Base-by-base conservation (phyloP, 2,888 invertebrate genomes). In the Myopa tessellatipennis region DNA sequence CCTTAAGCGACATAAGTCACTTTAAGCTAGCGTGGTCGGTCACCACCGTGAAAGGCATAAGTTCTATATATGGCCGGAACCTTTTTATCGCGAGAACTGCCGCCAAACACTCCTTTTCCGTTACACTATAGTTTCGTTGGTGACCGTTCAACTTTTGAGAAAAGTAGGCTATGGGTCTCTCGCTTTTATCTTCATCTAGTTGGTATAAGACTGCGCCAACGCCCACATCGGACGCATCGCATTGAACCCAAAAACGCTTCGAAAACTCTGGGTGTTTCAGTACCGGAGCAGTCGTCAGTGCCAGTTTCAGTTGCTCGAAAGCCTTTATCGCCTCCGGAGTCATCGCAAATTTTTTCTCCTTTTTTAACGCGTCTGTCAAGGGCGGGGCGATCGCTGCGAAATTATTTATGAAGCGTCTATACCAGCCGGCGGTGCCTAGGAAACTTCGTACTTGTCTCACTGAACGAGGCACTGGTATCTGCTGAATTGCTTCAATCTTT, bases 391-490 rank as follows among this genome's bases (percentile, higher is more conserved):
- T 5, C 8, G 18, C 18, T 6, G 77, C 52, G 71, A 75, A 79
- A 34, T 77, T 75, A 8, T 72, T 73, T 4, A 77, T 52, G 40
- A 81, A 81, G 12, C 80, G 67, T 1, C 80, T 34, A 61, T 80
- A 80, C 78, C 81, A 82, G 6, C 82, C 80, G 1, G 79, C 75
- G 78, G 80, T 81, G 16, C 81, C 81, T 6, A 82, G 60, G 52
- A 83, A 81, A 4, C 80, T 38, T 26, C 26, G 26, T 2, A 26
- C 26, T 26, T 26, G 26, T 26, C 26, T 26, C 2, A 26, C 26
- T 2, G 10, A 79, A 45, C 5, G 14, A n/a, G 58, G n/a, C 10
- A 12, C 6, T 14, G 58, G 2, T 80, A 73, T 78, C 76, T 80
- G 8, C 78, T 70, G 8, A 79, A 65, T 45, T 79, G 58, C 79